Base-by-base conservation (phyloP, 53 echinoderm and acorn worm genomes). In the Mesocentrotus franciscanus region DNA sequence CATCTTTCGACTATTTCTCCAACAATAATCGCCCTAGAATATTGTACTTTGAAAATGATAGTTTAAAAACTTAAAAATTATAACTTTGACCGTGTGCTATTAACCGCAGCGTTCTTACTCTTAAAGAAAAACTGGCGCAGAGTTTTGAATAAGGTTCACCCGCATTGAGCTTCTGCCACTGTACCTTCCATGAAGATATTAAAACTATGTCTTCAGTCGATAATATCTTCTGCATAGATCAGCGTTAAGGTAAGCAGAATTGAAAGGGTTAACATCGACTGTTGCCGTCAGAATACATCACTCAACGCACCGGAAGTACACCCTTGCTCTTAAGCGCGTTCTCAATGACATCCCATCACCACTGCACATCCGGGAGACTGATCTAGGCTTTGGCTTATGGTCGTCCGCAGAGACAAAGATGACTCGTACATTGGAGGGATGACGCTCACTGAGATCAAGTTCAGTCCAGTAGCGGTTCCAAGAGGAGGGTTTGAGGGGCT, bases 241-340 rank as follows among this genome's bases (percentile, higher is more conserved):
- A 49, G 49, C 49, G 6, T 49, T 49, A 49, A 5, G 29, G 10
- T 29, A 14, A 1, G 74, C 14, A 10, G 74, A 12, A 1, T 42
- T 39, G 42, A 33, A 18, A 81, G 39, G 81, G 81, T 81, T 81
- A 42, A 81, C 8, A 0, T 4, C 9, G 9, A 6, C 6, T 9
- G 9, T 8, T 18, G 81, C 81, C 81, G 42, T 81, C 81, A 81
- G 39, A 39, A 70, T 36, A n/a, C 76, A 93, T 93, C 93, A 93
- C 75, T 93, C 93, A 93, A 24, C 93, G 76, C 58, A 93, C 93
- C 78, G 93, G 93, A 93, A 76, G 75, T 76, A 60, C 93, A 93
- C 74, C 93, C 93, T 93, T 75, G 93, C 93, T 93, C 74, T 93
- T 92, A 72, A 93, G 76, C 93, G 93, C 92, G 92, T 71, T 75